Evolutionary conservation across 1,140 invertebrate genomes (phyloP).

Genomic region (Achatina immaculata): DNA sequence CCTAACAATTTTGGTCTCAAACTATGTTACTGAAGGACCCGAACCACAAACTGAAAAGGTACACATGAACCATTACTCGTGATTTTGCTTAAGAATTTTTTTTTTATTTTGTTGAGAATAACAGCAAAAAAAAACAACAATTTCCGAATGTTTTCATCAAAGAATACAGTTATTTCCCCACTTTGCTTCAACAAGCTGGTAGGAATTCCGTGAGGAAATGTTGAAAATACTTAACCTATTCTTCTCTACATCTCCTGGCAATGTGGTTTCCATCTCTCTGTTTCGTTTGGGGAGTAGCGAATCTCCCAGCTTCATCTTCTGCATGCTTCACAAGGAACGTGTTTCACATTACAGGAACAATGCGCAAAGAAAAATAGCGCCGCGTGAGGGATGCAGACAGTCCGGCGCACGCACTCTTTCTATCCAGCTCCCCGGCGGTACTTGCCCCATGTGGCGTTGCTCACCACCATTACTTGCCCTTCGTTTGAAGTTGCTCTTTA

Average conservation of each 20-base stretch:
- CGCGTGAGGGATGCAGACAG: slow-evolving; percentile 31
- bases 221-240: slow-evolving; percentile 27
- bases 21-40: neutral
- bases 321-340: slow-evolving; percentile 17
- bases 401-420: slow-evolving; percentile 13
- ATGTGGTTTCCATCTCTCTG: slow-evolving; percentile 26
- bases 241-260: neutral
- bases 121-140: slow-evolving; percentile 14
- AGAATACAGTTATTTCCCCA: slow-evolving; percentile 32
- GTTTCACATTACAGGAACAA: slow-evolving; percentile 30
- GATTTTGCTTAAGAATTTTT: neutral
- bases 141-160: slow-evolving; percentile 28
- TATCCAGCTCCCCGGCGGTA: slow-evolving; percentile 19
- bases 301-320: neutral
- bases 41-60: neutral
- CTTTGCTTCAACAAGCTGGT: neutral
- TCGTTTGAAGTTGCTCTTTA: slow-evolving; percentile 25
- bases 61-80: neutral
- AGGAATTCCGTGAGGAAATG: slow-evolving; percentile 17
- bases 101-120: neutral
- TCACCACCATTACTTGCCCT: slow-evolving; percentile 27
- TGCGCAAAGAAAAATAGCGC: slow-evolving; percentile 28
- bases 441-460: slow-evolving; percentile 20
- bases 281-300: slow-evolving; percentile 35
- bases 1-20: too few species aligned